These are phyloP conservation scores for Epinotia nisella DNA, from an alignment of 2,888 invertebrate genomes.

Conservation along the genomic window DNA sequence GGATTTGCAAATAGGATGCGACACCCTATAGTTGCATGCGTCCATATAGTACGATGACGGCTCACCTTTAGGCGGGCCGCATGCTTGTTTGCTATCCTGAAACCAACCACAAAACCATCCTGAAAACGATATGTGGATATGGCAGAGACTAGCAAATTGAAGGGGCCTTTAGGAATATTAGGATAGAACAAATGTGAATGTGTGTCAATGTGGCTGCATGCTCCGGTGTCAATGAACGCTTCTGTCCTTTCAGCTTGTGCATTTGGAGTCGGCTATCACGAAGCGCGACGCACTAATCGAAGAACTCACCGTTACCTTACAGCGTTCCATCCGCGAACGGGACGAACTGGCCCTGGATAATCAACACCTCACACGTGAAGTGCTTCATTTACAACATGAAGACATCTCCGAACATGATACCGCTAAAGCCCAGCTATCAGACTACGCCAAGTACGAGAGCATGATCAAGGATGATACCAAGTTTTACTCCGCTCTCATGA, in stretches of 20 bases:
- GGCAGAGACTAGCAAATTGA: not conserved
- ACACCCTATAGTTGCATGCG: too few relatives aligned
- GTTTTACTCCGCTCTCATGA: constrained; percentile 76
- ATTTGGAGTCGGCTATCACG: constrained; percentile 88
- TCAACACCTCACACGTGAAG: constrained; percentile 85
- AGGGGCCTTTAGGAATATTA: not conserved
- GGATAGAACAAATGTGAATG: constrained; percentile 1
- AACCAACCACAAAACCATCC: not conserved
- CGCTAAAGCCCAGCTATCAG: constrained; percentile 74
- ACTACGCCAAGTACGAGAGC: constrained; percentile 76
- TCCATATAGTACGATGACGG: not conserved
- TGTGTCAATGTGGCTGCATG: constrained; percentile 48
- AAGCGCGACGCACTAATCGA: constrained; percentile 89
- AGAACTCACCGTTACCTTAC: constrained; percentile 88
- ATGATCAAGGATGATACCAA: constrained; percentile 77
- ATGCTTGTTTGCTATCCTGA: not conserved
- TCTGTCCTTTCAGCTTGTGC: constrained; percentile 88
- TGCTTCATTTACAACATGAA: constrained; percentile 79
- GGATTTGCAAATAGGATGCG: too few relatives aligned
- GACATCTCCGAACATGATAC: constrained; percentile 74
- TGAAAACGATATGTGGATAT: not conserved
- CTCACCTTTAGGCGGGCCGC: not conserved
- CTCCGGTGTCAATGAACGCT: constrained; percentile 58
- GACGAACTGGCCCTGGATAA: constrained; percentile 86
- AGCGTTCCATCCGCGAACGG: constrained; percentile 86